phyloP scores from a whole-genome alignment of 2,797 vertebrate genomes.

The Schizopygopsis malacanthus region DNA sequence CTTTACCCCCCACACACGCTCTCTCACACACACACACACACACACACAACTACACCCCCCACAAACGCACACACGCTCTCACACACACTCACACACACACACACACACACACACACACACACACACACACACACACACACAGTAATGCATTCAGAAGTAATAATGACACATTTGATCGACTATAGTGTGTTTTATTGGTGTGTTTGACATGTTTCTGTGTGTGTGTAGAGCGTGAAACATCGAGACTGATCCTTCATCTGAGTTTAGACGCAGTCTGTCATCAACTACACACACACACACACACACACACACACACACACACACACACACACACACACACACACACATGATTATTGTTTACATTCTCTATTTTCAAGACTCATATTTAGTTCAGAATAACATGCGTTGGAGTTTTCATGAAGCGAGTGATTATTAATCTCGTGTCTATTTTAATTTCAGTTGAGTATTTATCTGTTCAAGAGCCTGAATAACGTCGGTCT shows the following conservation, averaged over 20 bases:
- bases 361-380: not conserved
- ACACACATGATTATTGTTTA: not conserved
- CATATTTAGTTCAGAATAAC: not conserved
- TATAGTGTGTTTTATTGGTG: not conserved
- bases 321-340: not conserved
- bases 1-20: too few relatives aligned
- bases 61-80: too few relatives aligned
- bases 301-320: not conserved
- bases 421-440: not conserved
- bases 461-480: conserved; percentile 76
- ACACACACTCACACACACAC: too few relatives aligned
- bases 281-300: conserved; percentile 38
- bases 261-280: conserved; percentile 45
- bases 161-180: not conserved
- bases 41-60: too few relatives aligned
- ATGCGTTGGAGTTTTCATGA: not conserved
- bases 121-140: too few relatives aligned
- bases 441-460: conserved; percentile 51
- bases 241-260: conserved; percentile 24
- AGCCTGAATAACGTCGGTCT: conserved; percentile 82
- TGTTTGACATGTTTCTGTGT: not conserved
- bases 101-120: too few relatives aligned
- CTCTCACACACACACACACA: too few relatives aligned
- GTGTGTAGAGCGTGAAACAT: conserved; percentile 26
- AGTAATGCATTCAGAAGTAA: not conserved